These are phyloP conservation scores for Brenthis daphne DNA, from an alignment of 2,888 invertebrate species.

Conservation along the genomic window DNA sequence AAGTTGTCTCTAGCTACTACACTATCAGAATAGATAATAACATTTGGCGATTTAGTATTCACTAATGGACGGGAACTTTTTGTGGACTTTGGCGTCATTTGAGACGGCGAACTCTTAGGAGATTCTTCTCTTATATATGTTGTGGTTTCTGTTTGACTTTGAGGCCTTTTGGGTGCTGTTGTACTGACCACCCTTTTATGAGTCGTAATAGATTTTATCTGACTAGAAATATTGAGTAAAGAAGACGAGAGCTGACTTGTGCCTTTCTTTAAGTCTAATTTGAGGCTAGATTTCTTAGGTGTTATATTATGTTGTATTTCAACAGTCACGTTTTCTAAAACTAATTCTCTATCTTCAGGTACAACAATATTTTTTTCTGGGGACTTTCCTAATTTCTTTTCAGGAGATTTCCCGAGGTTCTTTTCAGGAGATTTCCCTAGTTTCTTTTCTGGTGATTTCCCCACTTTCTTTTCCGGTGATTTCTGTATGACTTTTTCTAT, in stretches of 20 bases:
- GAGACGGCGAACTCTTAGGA: constrained; percentile 53
- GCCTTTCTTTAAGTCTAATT: constrained; percentile 73
- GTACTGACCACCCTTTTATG: constrained; percentile 75
- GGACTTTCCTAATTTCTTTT: constrained; percentile 46
- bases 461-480: constrained; percentile 28
- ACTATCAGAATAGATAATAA: constrained; percentile 91
- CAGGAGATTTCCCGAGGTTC: constrained; percentile 32
- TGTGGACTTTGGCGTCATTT: constrained; percentile 65
- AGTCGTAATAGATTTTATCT: constrained; percentile 76
- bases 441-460: constrained; percentile 36
- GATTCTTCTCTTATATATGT: constrained; percentile 60
- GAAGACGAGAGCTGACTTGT: constrained; percentile 72
- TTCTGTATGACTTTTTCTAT: constrained; percentile 34
- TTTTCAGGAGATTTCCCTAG: constrained; percentile 33
- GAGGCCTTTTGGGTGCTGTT: constrained; percentile 69
- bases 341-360: constrained; percentile 58
- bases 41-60: constrained; percentile 88
- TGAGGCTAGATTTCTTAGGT: constrained; percentile 75
- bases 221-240: constrained; percentile 75
- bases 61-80: constrained; percentile 79
- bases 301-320: constrained; percentile 78
- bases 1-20: constrained; percentile 88
- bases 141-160: constrained; percentile 53
- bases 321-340: constrained; percentile 75
- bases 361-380: constrained; percentile 45